Conservation (phyloP, 2,113 vertebrate species). For the Spilogale gracilis region DNA sequence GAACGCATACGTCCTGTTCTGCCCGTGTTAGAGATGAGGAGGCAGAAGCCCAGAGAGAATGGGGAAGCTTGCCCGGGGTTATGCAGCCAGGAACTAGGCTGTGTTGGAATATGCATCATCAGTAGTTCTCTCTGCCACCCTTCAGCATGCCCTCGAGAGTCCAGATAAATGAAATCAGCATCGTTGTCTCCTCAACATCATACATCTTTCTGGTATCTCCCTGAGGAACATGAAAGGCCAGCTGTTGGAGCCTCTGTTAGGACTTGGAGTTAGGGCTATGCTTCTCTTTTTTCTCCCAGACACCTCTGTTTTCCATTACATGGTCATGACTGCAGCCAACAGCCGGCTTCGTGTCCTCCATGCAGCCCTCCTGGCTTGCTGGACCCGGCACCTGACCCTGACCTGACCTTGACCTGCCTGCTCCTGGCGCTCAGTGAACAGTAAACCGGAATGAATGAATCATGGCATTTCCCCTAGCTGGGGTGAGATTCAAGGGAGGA, state of each 20-base stretch:
- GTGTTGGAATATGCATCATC: accelerated
- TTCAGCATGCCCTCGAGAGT: not conserved
- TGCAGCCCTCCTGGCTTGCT: not conserved
- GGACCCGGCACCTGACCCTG: not conserved
- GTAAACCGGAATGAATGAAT: not conserved
- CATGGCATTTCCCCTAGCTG: not conserved
- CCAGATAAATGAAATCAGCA: not conserved
- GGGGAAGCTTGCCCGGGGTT: not conserved
- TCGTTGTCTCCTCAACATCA: not conserved
- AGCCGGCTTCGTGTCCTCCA: not conserved
- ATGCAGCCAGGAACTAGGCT: not conserved
- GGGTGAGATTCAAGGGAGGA: not conserved
- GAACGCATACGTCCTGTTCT: accelerated
- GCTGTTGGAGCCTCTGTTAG: not conserved
- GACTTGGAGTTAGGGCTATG: not conserved
- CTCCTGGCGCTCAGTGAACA: accelerated
- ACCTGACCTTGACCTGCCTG: not conserved
- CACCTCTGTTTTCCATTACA: not conserved
- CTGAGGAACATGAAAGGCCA: not conserved
- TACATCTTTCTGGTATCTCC: not conserved
- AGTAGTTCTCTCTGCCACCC: not conserved
- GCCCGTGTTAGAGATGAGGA: not conserved
- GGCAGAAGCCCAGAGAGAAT: not conserved
- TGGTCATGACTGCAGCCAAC: not conserved
- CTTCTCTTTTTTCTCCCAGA: not conserved